Evolutionary conservation across 2,888 invertebrate genomes (phyloP).

Genomic region (Hemicrepidius hirtus): DNA sequence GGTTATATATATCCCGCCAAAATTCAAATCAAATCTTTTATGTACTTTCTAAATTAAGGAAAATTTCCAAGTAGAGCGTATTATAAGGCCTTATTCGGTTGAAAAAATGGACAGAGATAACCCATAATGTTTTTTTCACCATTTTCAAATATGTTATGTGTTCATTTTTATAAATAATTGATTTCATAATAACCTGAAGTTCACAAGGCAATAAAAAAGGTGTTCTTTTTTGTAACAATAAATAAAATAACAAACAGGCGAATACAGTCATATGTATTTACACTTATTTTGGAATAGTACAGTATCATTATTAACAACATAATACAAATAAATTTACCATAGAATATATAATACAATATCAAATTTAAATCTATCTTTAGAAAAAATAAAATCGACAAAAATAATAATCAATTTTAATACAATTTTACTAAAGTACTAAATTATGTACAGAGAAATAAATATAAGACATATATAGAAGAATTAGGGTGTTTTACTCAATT

Average conservation of each 20-base stretch:
- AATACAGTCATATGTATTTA: conserved; percentile 15
- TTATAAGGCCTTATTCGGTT: too few relatives aligned
- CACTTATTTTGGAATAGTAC: conserved; percentile 46
- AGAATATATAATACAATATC: conserved; percentile 34
- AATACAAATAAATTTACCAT: conserved; percentile 36
- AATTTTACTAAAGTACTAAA: conserved; percentile 19
- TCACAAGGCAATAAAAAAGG: too few relatives aligned
- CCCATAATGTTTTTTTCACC: too few relatives aligned
- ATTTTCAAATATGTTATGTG: too few relatives aligned
- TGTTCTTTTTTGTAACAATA: neutral
- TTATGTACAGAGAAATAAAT: conserved; percentile 30
- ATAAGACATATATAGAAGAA: conserved; percentile 15
- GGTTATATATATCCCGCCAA: too few relatives aligned
- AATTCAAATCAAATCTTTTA: too few relatives aligned
- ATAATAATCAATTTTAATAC: conserved; percentile 3
- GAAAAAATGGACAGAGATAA: too few relatives aligned
- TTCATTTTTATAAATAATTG: too few relatives aligned
- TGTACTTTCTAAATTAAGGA: too few relatives aligned
- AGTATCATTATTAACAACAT: conserved; percentile 22
- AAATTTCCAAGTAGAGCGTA: too few relatives aligned
- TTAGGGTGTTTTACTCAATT: conserved; percentile 3
- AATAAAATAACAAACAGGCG: neutral
- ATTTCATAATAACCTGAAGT: too few relatives aligned
- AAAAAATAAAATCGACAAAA: neutral
- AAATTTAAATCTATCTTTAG: conserved; percentile 25